Percentiles rank a stretch among this genome's conserved stretches.
Conservation (phyloP, 2,888 invertebrate species). For the Andrena bicolor region DNA sequence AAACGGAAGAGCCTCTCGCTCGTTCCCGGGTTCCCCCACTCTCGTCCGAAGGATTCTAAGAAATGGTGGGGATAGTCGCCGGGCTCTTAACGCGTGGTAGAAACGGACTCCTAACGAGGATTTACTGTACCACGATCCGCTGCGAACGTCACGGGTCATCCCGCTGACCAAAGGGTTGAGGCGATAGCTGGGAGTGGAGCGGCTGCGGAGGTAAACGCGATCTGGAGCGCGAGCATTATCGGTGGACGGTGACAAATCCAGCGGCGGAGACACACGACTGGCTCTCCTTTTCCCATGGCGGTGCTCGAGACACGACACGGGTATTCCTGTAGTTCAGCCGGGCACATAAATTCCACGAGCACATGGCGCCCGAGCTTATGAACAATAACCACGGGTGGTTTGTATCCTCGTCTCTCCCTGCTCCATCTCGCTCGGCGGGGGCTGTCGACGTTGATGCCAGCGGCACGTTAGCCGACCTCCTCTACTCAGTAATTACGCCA, state of each 20-base stretch:
- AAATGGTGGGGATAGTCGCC: too few relatives aligned
- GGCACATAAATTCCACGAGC: slow-evolving; percentile 81
- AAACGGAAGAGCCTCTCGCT: too few relatives aligned
- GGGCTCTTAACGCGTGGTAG: too few relatives aligned
- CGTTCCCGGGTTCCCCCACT: too few relatives aligned
- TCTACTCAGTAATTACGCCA: slow-evolving; percentile 79
- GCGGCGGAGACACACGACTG: not conserved
- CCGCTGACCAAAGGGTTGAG: slow-evolving; percentile 27
- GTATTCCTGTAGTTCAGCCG: slow-evolving; percentile 66
- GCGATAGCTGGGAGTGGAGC: not conserved
- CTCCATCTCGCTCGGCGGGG: slow-evolving; percentile 50
- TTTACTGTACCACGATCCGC: slow-evolving; percentile 44
- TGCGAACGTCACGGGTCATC: slow-evolving; percentile 52
- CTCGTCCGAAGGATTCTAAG: too few relatives aligned
- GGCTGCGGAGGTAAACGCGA: slow-evolving; percentile 52
- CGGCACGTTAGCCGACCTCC: slow-evolving; percentile 72
- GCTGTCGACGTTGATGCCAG: slow-evolving; percentile 57
- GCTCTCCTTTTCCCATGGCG: slow-evolving; percentile 34
- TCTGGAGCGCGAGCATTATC: slow-evolving; percentile 52
- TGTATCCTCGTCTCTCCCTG: slow-evolving; percentile 9
- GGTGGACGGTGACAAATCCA: slow-evolving; percentile 59
- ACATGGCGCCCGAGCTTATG: slow-evolving; percentile 82
- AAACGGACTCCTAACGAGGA: too few relatives aligned
- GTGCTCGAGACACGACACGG: slow-evolving; percentile 41
- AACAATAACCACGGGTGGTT: slow-evolving; percentile 79